phyloP scores from a whole-genome alignment of 1,140 invertebrate species.

The Ctenoplectra terminalis region DNA sequence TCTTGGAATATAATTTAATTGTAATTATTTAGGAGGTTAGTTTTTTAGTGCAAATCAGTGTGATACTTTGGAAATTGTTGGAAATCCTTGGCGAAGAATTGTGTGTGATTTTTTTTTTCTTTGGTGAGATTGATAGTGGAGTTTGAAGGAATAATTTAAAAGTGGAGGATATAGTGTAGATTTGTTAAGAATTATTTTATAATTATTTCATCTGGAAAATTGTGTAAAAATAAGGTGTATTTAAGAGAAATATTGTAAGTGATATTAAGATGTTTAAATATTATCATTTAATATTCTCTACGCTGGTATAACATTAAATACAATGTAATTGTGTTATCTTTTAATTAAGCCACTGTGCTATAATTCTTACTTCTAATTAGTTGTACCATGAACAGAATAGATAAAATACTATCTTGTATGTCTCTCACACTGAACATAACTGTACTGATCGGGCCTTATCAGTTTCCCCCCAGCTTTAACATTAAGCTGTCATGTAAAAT shows the following conservation, averaged over 20 bases:
- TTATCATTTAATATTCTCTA: background rate
- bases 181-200: too few relatives aligned
- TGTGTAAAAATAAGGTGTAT: too few relatives aligned
- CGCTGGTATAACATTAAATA: background rate
- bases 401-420: slow-evolving; percentile 28
- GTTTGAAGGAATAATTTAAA: too few relatives aligned
- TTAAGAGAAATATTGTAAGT: background rate
- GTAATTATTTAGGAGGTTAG: too few relatives aligned
- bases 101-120: too few relatives aligned
- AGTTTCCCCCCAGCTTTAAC: background rate
- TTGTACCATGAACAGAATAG: background rate
- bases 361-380: background rate
- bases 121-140: too few relatives aligned
- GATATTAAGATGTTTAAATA: background rate
- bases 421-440: background rate
- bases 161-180: too few relatives aligned
- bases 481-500: background rate
- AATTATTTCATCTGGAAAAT: too few relatives aligned
- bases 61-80: too few relatives aligned
- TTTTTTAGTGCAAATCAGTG: too few relatives aligned
- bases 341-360: background rate
- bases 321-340: background rate
- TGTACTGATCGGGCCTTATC: slow-evolving; percentile 3
- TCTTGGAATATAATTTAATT: too few relatives aligned
- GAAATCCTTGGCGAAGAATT: too few relatives aligned